These are phyloP conservation scores for Lamproptera curius DNA, from an alignment of 2,888 invertebrate genomes.

Conservation along the genomic window DNA sequence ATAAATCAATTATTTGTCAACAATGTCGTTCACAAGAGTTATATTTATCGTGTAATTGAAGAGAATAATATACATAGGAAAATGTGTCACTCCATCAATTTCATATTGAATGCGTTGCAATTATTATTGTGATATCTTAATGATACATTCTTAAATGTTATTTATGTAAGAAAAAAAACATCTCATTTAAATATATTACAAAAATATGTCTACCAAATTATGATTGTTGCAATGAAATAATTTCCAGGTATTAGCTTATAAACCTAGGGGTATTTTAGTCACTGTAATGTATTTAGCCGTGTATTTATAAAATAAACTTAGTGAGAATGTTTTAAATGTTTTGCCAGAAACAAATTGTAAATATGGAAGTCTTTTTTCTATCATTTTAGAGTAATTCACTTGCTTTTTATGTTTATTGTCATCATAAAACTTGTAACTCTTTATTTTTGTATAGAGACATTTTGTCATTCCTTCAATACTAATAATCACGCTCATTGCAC, in stretches of 20 bases:
- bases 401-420: no score
- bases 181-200: background rate
- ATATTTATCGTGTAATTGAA: background rate
- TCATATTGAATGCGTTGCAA: background rate
- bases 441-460: no score
- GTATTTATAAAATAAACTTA: constrained; percentile 4
- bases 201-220: background rate
- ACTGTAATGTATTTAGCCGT: background rate
- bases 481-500: no score
- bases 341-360: no score
- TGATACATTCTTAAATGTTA: background rate
- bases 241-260: background rate
- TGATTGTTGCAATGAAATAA: background rate
- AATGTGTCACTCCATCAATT: no score
- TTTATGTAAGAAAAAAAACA: background rate
- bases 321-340: background rate
- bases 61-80: no score
- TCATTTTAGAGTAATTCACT: no score
- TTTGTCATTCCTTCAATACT: no score
- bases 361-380: no score
- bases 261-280: background rate
- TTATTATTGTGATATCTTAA: constrained; percentile 4
- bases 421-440: no score
- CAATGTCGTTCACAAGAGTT: constrained; percentile 9
- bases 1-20: background rate